Percentiles rank a stretch among this genome's conserved stretches.
Evolutionary conservation across 1,140 invertebrate genomes (phyloP).

Genomic region (Drosophila pseudoobscura): DNA sequence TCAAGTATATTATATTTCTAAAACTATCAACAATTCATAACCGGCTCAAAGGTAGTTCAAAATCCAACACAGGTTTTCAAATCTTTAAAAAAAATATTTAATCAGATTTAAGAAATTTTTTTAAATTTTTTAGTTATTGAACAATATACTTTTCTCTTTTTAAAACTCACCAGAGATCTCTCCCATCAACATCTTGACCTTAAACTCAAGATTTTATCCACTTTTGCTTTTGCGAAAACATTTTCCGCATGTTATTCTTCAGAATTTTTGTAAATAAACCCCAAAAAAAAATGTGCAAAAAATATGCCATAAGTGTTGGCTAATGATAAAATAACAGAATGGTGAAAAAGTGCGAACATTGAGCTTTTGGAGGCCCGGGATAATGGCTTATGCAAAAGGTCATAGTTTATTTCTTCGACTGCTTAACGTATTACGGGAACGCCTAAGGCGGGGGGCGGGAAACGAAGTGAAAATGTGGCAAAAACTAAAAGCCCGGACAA

Average conservation of each 20-base stretch:
- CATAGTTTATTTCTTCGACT: slow-evolving; percentile 33
- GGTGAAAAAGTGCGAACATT: not conserved
- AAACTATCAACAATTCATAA: too few relatives aligned
- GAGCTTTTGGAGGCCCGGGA: slow-evolving; percentile 12
- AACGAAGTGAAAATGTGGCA: slow-evolving; percentile 64
- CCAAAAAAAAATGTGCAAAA: slow-evolving; percentile 11
- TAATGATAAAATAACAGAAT: slow-evolving; percentile 48
- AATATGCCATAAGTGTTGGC: not conserved
- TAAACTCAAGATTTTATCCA: too few relatives aligned
- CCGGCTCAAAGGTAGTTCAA: too few relatives aligned
- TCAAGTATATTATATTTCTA: too few relatives aligned
- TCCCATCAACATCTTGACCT: too few relatives aligned
- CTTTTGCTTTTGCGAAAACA: too few relatives aligned
- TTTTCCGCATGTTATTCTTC: not conserved
- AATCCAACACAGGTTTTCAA: too few relatives aligned
- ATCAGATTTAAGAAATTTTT: too few relatives aligned
- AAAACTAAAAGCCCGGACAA: slow-evolving; percentile 68
- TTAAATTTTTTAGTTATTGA: too few relatives aligned
- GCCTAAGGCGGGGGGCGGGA: slow-evolving; percentile 9
- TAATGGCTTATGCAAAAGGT: slow-evolving; percentile 35
- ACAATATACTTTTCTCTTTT: too few relatives aligned
- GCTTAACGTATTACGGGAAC: slow-evolving; percentile 53
- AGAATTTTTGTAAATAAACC: not conserved
- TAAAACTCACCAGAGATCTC: too few relatives aligned
- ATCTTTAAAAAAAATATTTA: too few relatives aligned